These are phyloP conservation scores for Diplolepis rosae DNA, from an alignment of 2,888 invertebrate genomes.

Conservation along the genomic window DNA sequence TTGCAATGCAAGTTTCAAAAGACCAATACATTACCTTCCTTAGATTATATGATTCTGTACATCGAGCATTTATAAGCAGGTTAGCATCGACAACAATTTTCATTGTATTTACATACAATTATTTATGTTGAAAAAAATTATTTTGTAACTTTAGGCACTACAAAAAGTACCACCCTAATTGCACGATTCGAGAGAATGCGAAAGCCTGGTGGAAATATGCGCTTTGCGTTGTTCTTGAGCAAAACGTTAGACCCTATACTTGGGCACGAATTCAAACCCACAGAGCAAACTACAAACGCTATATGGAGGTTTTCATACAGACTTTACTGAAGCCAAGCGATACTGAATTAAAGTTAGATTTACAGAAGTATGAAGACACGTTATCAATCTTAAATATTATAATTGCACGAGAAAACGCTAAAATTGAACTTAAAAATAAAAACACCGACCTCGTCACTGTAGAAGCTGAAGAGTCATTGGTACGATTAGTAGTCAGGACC, in stretches of 20 bases:
- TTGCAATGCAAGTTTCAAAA: slow-evolving; percentile 83
- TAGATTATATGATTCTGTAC: slow-evolving; percentile 77
- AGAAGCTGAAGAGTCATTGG: slow-evolving; percentile 65
- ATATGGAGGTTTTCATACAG: slow-evolving; percentile 83
- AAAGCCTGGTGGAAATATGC: slow-evolving; percentile 87
- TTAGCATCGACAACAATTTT: slow-evolving; percentile 25
- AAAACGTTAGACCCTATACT: slow-evolving; percentile 83
- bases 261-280: slow-evolving; percentile 83
- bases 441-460: slow-evolving; percentile 68
- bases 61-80: slow-evolving; percentile 73
- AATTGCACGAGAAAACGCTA: slow-evolving; percentile 86
- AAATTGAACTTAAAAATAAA: slow-evolving; percentile 77
- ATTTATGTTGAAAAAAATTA: neutral
- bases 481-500: slow-evolving; percentile 72
- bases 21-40: slow-evolving; percentile 82
- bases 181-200: slow-evolving; percentile 76
- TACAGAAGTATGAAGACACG: slow-evolving; percentile 85
- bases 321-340: slow-evolving; percentile 83
- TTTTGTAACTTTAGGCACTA: slow-evolving; percentile 51
- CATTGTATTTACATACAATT: neutral
- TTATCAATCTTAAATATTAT: slow-evolving; percentile 84
- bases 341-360: slow-evolving; percentile 82
- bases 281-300: slow-evolving; percentile 81
- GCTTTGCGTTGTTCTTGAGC: slow-evolving; percentile 81
- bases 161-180: slow-evolving; percentile 79